Evolutionary conservation across 2,888 invertebrate genomes (phyloP).

Genomic region (Lasioglossum zephyrum): DNA sequence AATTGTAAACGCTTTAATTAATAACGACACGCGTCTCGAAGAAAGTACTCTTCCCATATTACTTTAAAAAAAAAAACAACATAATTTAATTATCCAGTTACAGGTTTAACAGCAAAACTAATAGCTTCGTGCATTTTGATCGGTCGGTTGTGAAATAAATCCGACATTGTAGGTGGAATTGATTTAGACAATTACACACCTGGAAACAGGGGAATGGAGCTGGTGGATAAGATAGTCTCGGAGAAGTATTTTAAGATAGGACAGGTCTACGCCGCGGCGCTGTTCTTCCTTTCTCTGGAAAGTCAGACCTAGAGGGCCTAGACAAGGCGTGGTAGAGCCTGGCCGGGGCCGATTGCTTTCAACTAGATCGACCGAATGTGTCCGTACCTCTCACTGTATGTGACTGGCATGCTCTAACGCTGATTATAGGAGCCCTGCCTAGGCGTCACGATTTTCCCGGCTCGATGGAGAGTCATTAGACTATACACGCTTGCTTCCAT

Average conservation of each 20-base stretch:
- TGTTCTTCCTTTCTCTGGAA: conserved; percentile 78
- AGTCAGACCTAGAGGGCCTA: conserved; percentile 67
- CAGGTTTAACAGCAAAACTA: neutral
- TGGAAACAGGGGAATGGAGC: neutral
- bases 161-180: conserved; percentile 7
- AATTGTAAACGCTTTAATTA: neutral
- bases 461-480: conserved; percentile 76
- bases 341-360: conserved; percentile 62
- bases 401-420: conserved; percentile 75
- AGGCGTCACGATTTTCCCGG: conserved; percentile 79
- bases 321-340: conserved; percentile 77
- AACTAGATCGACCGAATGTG: conserved; percentile 74
- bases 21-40: neutral
- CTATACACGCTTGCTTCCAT: conserved; percentile 61
- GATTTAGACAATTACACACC: neutral
- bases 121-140: neutral
- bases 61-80: neutral
- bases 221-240: conserved; percentile 28
- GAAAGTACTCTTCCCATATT: neutral
- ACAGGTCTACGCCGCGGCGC: conserved; percentile 47
- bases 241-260: conserved; percentile 33
- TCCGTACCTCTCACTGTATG: conserved; percentile 78
- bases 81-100: neutral
- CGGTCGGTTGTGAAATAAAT: neutral
- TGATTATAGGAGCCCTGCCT: conserved; percentile 75